Evolutionary conservation across 2,888 invertebrate species (phyloP).

Genomic region (Brachylomia viminalis): DNA sequence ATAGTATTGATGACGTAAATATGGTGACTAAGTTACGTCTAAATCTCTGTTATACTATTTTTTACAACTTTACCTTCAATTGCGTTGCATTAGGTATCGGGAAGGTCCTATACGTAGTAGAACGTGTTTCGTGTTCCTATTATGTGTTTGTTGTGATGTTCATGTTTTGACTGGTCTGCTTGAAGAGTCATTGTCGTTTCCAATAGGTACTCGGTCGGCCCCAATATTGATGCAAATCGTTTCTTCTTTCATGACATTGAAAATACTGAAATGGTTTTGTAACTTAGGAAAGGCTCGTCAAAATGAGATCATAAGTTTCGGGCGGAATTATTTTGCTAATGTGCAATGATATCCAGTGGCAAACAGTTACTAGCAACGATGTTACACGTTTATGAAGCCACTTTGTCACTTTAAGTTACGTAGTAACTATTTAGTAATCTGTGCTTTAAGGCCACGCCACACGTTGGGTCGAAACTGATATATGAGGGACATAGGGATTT

Average conservation of each 20-base stretch:
- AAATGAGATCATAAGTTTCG: neutral
- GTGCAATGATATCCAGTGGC: neutral
- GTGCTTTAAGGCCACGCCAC: too few relatives aligned
- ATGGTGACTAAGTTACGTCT: conserved; percentile 22
- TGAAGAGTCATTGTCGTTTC: conserved; percentile 13
- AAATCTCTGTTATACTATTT: neutral
- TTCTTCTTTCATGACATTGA: neutral
- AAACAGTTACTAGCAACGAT: neutral
- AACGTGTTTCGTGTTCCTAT: conserved; percentile 45
- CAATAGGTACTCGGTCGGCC: neutral
- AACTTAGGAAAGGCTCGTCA: too few relatives aligned
- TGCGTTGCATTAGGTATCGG: conserved; percentile 22
- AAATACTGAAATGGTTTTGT: conserved; percentile 6
- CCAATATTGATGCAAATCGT: neutral
- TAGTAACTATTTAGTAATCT: too few relatives aligned
- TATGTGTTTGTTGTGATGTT: neutral
- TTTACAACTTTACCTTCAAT: neutral
- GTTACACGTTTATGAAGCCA: neutral
- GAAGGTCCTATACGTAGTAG: conserved; percentile 29
- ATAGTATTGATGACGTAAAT: conserved; percentile 45
- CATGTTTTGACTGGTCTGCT: conserved; percentile 18
- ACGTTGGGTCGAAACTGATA: too few relatives aligned
- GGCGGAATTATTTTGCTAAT: neutral
- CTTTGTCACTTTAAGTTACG: conserved; percentile 23
- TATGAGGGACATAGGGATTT: too few relatives aligned